These are phyloP conservation scores for Drosophila buzzatii DNA, from an alignment of 2,888 invertebrate genomes.

Conservation along the genomic window DNA sequence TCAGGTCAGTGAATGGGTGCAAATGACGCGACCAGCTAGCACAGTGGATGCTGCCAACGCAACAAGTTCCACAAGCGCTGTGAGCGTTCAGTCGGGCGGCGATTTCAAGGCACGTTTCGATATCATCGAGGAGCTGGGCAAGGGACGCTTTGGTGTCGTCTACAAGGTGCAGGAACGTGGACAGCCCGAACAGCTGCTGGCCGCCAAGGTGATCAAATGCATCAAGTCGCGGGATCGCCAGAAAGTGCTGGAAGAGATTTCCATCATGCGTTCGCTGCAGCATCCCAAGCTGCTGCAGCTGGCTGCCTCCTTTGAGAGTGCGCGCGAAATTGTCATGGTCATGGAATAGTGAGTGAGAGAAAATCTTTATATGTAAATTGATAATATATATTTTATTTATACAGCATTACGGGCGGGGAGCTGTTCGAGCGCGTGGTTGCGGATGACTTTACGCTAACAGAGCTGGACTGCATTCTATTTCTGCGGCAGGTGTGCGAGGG, in stretches of 20 bases:
- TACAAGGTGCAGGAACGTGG: slow-evolving; percentile 89
- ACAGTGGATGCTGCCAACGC: neutral
- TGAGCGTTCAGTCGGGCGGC: slow-evolving; percentile 84
- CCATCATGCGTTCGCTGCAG: slow-evolving; percentile 93
- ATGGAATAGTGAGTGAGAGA: slow-evolving; percentile 93
- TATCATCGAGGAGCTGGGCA: slow-evolving; percentile 90
- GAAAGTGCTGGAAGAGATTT: slow-evolving; percentile 92
- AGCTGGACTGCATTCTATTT: slow-evolving; percentile 93
- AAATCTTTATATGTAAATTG: rapidly evolving
- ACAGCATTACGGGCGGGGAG: slow-evolving; percentile 96
- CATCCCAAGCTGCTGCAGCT: slow-evolving; percentile 95
- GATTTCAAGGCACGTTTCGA: slow-evolving; percentile 88
- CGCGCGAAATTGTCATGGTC: slow-evolving; percentile 92
- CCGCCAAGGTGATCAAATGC: slow-evolving; percentile 93
- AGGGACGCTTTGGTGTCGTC: slow-evolving; percentile 91
- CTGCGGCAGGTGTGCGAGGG: slow-evolving; percentile 96
- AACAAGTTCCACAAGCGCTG: slow-evolving; percentile 7
- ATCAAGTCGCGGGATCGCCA: slow-evolving; percentile 90
- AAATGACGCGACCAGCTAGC: slow-evolving; percentile 37
- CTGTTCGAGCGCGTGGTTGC: slow-evolving; percentile 96
- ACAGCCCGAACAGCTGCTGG: slow-evolving; percentile 88
- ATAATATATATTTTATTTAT: neutral
- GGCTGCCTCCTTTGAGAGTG: slow-evolving; percentile 92
- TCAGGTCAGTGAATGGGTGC: slow-evolving; percentile 86
- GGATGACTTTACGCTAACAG: slow-evolving; percentile 96